Evolutionary conservation across 2,113 vertebrate species (phyloP), one percentile per base, ranked within the genome.

Genomic region (Phycodurus eques): DNA sequence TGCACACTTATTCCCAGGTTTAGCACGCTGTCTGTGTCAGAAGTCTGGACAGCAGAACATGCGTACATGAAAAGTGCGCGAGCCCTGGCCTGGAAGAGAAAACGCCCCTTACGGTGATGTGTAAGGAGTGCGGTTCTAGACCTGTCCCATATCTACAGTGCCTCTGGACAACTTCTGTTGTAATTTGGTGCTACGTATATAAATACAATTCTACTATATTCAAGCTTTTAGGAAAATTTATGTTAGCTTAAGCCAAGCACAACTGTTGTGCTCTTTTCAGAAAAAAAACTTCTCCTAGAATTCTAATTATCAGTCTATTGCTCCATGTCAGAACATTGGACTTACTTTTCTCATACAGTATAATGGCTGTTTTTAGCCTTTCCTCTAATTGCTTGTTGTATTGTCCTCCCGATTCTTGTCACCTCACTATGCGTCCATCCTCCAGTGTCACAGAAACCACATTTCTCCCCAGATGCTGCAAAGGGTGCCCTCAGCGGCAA

Each of bases 331-430:
- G 43, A 27, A 61, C 76, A 57, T 73, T 83, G 75, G 33, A 79
- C 14, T 79, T 71, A 56, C 74, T 83, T 72, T 79, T 69, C 35
- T 71, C 35, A 2, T 6, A 2, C 35, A 35, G 74, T 75, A 81
- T 84, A 88, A 80, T 77, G 68, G 67, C 75, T 51, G 67, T 75
- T 87, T 85, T 86, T 85, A 83, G 83, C 86, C 70, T 74, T 63
- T 51, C 13, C 78, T 82, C 80, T 90, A 87, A 90, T 90, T 88
- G 85, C 82, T 84, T 77, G 78, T 78, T 64, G 51, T 71, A 77
- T 83, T 67, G 72, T 86, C 83, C 83, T 72, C 60, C 57, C 71
- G 75, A 81, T 85, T 79, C 83, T 81, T 88, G 84, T 89, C 83
- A 76, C 81, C 83, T 76, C 70, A 35, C 77, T 22, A 42, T 33